Conservation (phyloP, 2,888 invertebrate genomes). For the Polydrusus pterygomalis region DNA sequence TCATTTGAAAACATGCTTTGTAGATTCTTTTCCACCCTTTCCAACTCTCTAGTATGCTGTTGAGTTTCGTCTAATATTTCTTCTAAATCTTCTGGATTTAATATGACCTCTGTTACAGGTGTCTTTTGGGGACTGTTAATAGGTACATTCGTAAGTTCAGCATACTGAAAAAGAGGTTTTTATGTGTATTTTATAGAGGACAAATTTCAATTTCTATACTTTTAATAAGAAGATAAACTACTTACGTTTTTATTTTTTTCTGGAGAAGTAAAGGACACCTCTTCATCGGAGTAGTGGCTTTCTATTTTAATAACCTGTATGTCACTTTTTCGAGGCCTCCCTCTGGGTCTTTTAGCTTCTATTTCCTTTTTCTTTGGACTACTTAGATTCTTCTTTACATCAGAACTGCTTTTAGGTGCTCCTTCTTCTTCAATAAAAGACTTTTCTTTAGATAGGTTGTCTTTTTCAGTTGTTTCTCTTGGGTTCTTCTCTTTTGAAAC, state of each 20-base stretch:
- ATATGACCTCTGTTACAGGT: neutral
- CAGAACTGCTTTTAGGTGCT: neutral
- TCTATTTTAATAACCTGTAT: no score
- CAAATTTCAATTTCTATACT: no score
- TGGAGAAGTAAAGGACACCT: neutral
- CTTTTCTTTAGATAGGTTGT: neutral
- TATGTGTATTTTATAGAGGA: no score
- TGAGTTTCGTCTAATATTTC: slow-evolving; percentile 26
- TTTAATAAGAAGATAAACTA: neutral
- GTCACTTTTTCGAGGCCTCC: neutral
- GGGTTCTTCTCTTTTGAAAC: neutral
- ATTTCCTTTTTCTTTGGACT: neutral
- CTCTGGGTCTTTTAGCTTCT: neutral
- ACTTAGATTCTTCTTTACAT: neutral
- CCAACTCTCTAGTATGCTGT: neutral
- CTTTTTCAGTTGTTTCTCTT: neutral
- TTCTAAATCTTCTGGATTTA: slow-evolving; percentile 15
- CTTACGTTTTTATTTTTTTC: slow-evolving; percentile 12
- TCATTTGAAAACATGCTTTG: slow-evolving; percentile 8
- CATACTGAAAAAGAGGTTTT: slow-evolving; percentile 23
- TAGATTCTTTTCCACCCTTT: slow-evolving; percentile 28
- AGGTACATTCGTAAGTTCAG: slow-evolving; percentile 34
- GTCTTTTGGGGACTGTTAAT: neutral
- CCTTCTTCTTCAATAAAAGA: neutral
- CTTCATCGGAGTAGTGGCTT: neutral